Evolutionary conservation across 2,113 vertebrate species (phyloP).

Genomic region (Hiodon alosoides): DNA sequence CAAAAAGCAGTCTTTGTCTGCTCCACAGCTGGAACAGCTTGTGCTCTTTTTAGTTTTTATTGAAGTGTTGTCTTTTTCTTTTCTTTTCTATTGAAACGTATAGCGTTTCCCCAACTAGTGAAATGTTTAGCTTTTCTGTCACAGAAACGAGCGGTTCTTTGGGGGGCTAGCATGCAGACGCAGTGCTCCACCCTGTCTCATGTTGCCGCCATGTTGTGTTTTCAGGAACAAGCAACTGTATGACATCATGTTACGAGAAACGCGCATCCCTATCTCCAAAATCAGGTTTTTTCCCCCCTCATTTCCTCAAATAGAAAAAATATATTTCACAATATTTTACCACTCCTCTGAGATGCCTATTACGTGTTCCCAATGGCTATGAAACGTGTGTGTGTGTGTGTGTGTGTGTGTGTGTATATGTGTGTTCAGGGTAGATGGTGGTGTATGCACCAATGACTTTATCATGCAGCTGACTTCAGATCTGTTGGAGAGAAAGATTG

Average conservation of each 20-base stretch:
- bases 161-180: too few species aligned
- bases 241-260: slow-evolving; percentile 77
- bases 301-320: not conserved
- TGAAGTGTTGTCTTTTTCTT: too few species aligned
- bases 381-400: not conserved
- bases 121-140: too few species aligned
- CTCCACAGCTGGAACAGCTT: not conserved
- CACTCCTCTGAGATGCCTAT: not conserved
- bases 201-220: not conserved
- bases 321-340: too few species aligned
- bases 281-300: slow-evolving; percentile 64
- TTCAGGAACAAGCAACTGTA: slow-evolving; percentile 87
- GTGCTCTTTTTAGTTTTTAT: not conserved
- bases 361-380: not conserved
- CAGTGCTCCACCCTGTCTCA: not conserved
- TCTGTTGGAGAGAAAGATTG: slow-evolving; percentile 73
- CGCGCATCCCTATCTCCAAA: slow-evolving; percentile 69
- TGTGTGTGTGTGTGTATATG: not conserved
- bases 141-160: too few species aligned
- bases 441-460: slow-evolving; percentile 86
- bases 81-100: too few species aligned
- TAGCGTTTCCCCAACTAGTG: too few species aligned
- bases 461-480: slow-evolving; percentile 93
- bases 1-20: not conserved
- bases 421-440: slow-evolving; percentile 79